These are phyloP conservation scores for Eretmocerus hayati DNA, from an alignment of 2,888 invertebrate species.

Conservation along the genomic window DNA sequence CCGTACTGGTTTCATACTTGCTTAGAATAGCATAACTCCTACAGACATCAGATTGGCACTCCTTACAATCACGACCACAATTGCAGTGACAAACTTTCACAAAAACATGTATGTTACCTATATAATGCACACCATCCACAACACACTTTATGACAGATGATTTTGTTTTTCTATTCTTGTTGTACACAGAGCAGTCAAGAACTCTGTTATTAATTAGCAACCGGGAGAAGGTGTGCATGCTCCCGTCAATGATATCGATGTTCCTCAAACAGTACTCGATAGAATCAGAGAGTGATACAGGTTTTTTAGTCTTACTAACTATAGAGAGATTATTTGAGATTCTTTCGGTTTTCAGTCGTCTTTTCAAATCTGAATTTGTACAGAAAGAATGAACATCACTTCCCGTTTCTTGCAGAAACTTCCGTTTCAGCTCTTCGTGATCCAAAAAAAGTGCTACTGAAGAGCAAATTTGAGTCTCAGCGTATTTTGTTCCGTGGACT, in stretches of 20 bases:
- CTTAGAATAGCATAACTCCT: not conserved
- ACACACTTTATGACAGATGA: not conserved
- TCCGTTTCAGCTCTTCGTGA: not conserved
- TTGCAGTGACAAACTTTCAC: conserved; percentile 3
- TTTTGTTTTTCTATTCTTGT: conserved; percentile 1
- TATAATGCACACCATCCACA: not conserved
- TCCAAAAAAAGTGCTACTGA: not conserved
- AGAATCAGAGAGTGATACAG: no score
- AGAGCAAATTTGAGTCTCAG: no score
- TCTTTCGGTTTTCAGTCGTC: not conserved
- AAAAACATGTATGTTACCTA: not conserved
- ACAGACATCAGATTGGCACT: not conserved
- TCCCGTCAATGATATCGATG: not conserved
- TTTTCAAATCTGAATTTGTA: not conserved
- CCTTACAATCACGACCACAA: not conserved
- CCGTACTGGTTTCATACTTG: not conserved
- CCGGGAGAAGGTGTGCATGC: not conserved
- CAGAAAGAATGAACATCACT: not conserved
- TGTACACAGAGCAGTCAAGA: not conserved
- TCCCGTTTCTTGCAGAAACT: not conserved
- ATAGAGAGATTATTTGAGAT: not conserved
- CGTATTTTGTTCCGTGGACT: no score
- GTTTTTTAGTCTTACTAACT: not conserved
- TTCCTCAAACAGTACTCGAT: not conserved
- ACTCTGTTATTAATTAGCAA: not conserved